phyloP scores from a whole-genome alignment of 2,888 invertebrate genomes.

The Hydrotaea cyrtoneurina region DNA sequence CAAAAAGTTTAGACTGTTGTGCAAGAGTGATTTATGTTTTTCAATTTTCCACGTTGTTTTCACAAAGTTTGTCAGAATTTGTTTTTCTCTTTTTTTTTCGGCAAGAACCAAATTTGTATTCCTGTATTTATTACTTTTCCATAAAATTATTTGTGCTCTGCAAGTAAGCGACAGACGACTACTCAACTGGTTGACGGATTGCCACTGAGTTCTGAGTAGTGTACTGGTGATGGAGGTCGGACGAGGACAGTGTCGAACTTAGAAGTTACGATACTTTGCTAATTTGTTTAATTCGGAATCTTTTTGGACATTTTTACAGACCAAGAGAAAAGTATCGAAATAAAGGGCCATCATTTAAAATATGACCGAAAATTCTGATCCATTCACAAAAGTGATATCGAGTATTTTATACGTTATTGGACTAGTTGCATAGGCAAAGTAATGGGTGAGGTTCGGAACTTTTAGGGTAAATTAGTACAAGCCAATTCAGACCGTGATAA shows the following conservation, averaged over 20 bases:
- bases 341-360: too few species aligned
- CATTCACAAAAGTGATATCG: too few species aligned
- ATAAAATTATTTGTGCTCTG: slow-evolving; percentile 18
- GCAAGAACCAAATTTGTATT: slow-evolving; percentile 20
- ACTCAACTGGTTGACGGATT: neutral
- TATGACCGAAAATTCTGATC: too few species aligned
- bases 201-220: neutral
- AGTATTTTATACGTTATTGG: too few species aligned
- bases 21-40: slow-evolving; percentile 78
- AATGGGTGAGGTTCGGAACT: too few species aligned
- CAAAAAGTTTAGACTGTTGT: slow-evolving; percentile 68
- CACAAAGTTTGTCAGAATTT: slow-evolving; percentile 52
- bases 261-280: neutral
- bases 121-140: slow-evolving; percentile 57
- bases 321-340: too few species aligned
- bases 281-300: too few species aligned
- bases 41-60: slow-evolving; percentile 74
- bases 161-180: slow-evolving; percentile 14
- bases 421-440: too few species aligned
- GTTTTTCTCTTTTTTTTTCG: neutral
- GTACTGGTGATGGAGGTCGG: too few species aligned
- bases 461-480: too few species aligned
- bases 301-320: too few species aligned
- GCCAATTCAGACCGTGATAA: too few species aligned
- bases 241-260: neutral